phyloP scores from a whole-genome alignment of 2,888 invertebrate genomes.

The Heteromyza rotundicornis region DNA sequence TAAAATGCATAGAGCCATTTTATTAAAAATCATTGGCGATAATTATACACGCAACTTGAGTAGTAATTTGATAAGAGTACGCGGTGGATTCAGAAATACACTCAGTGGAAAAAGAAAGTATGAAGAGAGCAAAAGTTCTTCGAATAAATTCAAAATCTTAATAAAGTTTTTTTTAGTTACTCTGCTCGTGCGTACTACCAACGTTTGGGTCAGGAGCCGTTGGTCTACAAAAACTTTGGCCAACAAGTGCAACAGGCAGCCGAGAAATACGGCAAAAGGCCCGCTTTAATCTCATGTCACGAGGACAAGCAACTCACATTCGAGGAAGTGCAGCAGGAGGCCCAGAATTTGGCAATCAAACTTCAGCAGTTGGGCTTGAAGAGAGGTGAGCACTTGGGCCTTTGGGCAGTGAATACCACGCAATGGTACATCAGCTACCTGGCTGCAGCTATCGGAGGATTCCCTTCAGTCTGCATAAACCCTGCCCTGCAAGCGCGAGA shows the following conservation, averaged over 20 bases:
- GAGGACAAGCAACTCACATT: slow-evolving; percentile 65
- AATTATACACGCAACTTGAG: no score
- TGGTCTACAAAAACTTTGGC: slow-evolving; percentile 66
- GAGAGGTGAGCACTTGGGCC: slow-evolving; percentile 74
- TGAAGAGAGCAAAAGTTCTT: neutral
- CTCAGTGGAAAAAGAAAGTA: no score
- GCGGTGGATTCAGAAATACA: no score
- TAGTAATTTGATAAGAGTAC: no score
- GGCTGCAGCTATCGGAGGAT: slow-evolving; percentile 73
- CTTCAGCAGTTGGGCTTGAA: slow-evolving; percentile 70
- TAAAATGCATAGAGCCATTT: no score
- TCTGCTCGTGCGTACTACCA: slow-evolving; percentile 64
- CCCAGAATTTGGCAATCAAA: slow-evolving; percentile 72
- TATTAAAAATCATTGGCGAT: no score
- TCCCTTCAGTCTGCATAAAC: slow-evolving; percentile 77
- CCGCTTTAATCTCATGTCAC: slow-evolving; percentile 65
- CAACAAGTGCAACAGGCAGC: slow-evolving; percentile 65
- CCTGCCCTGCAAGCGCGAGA: slow-evolving; percentile 74
- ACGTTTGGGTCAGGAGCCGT: slow-evolving; percentile 62
- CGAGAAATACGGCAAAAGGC: slow-evolving; percentile 64
- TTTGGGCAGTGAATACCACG: slow-evolving; percentile 77
- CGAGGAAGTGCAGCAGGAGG: slow-evolving; percentile 62
- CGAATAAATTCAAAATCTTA: neutral
- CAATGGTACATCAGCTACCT: slow-evolving; percentile 77
- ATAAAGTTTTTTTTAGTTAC: slow-evolving; percentile 12